Percentiles rank a stretch among this genome's conserved stretches.
These are phyloP conservation scores for Hassar affinis DNA, from an alignment of 2,113 vertebrate species.

Conservation along the genomic window DNA sequence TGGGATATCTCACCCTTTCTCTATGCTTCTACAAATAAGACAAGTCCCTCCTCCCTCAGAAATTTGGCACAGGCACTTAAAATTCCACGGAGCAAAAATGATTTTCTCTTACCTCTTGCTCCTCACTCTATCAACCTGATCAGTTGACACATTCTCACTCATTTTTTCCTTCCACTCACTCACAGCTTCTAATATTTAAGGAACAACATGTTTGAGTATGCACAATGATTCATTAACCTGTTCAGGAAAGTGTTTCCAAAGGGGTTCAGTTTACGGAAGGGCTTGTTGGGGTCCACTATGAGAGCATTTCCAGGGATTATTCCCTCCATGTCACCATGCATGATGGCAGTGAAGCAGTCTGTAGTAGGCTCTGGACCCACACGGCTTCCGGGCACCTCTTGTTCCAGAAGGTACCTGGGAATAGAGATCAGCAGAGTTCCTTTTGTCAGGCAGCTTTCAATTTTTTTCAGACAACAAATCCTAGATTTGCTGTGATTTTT, in stretches of 20 bases:
- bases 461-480: not conserved
- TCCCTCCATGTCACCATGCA: conserved; percentile 84
- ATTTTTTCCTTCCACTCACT: conserved; percentile 8
- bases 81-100: conserved; percentile 67
- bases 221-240: conserved; percentile 70
- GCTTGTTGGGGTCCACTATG: conserved; percentile 89
- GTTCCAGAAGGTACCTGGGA: conserved; percentile 85
- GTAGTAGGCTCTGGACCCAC: conserved; percentile 92
- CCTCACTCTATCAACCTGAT: conserved; percentile 4
- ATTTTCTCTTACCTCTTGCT: conserved; percentile 51
- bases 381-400: conserved; percentile 88
- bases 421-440: not conserved
- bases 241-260: conserved; percentile 93
- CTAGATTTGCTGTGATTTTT: not conserved
- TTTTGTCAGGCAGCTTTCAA: not conserved
- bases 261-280: conserved; percentile 90
- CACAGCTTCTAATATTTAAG: conserved; percentile 15
- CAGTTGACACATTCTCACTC: not conserved
- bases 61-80: conserved; percentile 69
- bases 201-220: not conserved
- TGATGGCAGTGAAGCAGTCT: conserved; percentile 90
- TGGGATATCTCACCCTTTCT: conserved; percentile 66
- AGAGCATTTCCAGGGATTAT: conserved; percentile 87
- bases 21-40: conserved; percentile 75
- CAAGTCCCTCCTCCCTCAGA: conserved; percentile 63